These are phyloP conservation scores for Physella acuta DNA, from an alignment of 1,140 invertebrate species.

Conservation along the genomic window DNA sequence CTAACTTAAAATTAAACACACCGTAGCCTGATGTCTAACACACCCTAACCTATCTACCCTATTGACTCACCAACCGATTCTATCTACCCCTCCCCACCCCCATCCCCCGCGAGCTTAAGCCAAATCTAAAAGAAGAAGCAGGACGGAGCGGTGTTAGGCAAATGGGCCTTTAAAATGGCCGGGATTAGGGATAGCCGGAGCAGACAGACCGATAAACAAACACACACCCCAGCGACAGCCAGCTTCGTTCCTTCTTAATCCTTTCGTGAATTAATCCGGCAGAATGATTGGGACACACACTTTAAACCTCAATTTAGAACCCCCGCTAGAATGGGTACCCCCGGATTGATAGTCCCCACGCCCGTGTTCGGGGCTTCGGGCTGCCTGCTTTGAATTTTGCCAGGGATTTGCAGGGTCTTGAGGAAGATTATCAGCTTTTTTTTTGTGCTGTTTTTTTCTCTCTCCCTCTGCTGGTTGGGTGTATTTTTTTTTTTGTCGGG, in stretches of 20 bases:
- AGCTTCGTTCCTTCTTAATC: not conserved
- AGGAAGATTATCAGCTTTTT: not conserved
- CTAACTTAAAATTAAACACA: too few species aligned
- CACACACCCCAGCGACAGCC: not conserved
- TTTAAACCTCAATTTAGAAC: conserved; percentile 11
- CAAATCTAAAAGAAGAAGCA: not conserved
- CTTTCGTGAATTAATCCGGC: conserved; percentile 3
- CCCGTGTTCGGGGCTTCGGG: not conserved
- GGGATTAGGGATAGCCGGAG: conserved; percentile 3
- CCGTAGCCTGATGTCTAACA: too few species aligned
- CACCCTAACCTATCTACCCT: too few species aligned
- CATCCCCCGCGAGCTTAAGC: not conserved
- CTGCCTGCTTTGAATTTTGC: conserved; percentile 7
- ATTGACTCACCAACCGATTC: not conserved
- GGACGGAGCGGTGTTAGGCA: conserved; percentile 2
- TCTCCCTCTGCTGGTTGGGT: too few species aligned
- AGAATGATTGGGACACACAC: conserved; percentile 11
- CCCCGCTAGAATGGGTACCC: not conserved
- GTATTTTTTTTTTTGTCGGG: too few species aligned
- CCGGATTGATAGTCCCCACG: not conserved
- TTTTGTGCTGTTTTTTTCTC: too few species aligned
- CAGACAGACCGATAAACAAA: conserved; percentile 11
- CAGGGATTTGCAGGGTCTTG: not conserved
- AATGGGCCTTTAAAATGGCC: conserved; percentile 3
- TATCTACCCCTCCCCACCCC: not conserved